phyloP scores from a whole-genome alignment of 2,888 invertebrate genomes.

The Eulithis prunata region DNA sequence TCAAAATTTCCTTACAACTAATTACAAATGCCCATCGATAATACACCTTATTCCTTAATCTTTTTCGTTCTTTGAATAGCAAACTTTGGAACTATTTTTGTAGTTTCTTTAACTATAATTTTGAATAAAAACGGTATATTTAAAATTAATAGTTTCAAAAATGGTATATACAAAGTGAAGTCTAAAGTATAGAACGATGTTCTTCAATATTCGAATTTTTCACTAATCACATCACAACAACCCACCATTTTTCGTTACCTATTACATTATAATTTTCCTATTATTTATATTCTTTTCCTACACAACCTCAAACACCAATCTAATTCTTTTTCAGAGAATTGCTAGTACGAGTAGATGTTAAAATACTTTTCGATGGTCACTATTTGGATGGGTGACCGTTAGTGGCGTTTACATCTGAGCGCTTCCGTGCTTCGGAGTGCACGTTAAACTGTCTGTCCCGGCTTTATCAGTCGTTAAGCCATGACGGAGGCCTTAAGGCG shows the following conservation, averaged over 20 bases:
- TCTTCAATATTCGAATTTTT: constrained; percentile 7
- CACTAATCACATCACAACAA: constrained; percentile 11
- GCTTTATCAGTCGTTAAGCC: too few species aligned
- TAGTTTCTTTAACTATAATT: too few species aligned
- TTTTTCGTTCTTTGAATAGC: constrained; percentile 1
- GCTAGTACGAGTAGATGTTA: neutral
- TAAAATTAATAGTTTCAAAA: too few species aligned
- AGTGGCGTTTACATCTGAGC: too few species aligned
- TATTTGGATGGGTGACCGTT: too few species aligned
- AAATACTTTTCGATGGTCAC: too few species aligned
- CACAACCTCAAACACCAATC: neutral
- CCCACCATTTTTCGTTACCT: neutral
- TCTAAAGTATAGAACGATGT: neutral
- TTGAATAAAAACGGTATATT: too few species aligned
- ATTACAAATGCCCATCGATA: constrained; percentile 36
- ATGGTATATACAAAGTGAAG: neutral
- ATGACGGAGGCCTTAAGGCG: too few species aligned
- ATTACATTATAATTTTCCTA: neutral
- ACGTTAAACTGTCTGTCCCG: too few species aligned
- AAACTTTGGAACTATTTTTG: too few species aligned
- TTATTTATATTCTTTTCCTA: constrained; percentile 3
- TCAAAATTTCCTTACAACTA: constrained; percentile 35
- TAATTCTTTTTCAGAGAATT: neutral
- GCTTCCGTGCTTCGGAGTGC: too few species aligned
- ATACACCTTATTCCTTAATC: constrained; percentile 31